phyloP scores from a whole-genome alignment of 2,797 vertebrate genomes.

The Gallinago solitaria region DNA sequence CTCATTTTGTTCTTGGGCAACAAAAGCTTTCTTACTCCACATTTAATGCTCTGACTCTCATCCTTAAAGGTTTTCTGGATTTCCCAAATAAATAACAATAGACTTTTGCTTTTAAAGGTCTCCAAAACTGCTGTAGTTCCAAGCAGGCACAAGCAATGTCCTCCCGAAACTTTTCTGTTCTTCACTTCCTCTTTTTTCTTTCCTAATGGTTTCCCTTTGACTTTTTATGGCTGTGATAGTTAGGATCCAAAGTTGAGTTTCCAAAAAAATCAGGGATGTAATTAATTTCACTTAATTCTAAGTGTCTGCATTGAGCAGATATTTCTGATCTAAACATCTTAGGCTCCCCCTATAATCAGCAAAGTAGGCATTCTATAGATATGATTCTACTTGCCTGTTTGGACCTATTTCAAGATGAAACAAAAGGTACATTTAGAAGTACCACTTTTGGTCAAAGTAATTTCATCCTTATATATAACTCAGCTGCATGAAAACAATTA shows the following conservation, averaged over 20 bases:
- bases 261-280: neutral
- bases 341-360: neutral
- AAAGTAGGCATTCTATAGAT: neutral
- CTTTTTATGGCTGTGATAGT: neutral
- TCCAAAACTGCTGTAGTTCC: neutral
- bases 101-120: neutral
- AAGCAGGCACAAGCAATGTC: neutral
- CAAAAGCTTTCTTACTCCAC: rapidly evolving
- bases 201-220: neutral
- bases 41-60: neutral
- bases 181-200: neutral
- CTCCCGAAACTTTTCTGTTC: neutral
- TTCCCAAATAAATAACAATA: neutral
- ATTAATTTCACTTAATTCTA: neutral
- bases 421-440: neutral
- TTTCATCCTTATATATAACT: neutral
- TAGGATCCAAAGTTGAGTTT: neutral
- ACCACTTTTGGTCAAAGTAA: neutral
- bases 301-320: neutral
- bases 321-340: neutral
- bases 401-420: neutral
- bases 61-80: neutral
- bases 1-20: neutral
- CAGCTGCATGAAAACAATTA: neutral
- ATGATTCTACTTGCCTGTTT: neutral